phyloP scores from a whole-genome alignment of 2,113 vertebrate species.

The Willisornis vidua region DNA sequence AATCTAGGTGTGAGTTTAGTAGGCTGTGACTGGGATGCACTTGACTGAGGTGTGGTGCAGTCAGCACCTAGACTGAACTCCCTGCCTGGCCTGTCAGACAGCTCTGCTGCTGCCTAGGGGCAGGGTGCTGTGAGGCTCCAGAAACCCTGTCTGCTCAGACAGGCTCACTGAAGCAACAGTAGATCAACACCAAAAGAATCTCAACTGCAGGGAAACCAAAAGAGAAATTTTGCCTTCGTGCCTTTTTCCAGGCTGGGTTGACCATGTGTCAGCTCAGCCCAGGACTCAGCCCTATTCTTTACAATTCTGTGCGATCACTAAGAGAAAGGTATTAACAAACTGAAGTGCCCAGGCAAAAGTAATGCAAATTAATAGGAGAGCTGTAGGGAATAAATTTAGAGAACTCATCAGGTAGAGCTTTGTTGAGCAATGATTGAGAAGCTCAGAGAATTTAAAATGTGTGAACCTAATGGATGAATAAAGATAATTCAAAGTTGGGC shows the following conservation, averaged over 20 bases:
- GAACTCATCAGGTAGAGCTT: slow-evolving; percentile 10
- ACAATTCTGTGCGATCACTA: not conserved
- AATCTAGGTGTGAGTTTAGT: not conserved
- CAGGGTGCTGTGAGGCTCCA: not conserved
- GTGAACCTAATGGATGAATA: not conserved
- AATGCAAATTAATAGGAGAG: not conserved
- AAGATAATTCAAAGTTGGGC: not conserved
- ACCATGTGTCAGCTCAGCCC: not conserved
- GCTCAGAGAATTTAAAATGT: not conserved
- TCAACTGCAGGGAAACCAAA: not conserved
- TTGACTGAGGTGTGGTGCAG: not conserved
- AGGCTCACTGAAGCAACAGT: not conserved
- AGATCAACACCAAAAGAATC: not conserved
- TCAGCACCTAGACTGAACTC: not conserved
- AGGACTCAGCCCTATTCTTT: not conserved
- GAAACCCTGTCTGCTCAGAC: not conserved
- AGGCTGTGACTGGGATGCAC: not conserved
- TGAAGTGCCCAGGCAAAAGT: not conserved
- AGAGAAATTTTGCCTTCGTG: not conserved
- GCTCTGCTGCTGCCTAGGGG: not conserved
- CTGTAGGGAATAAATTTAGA: slow-evolving; percentile 1
- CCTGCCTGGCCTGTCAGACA: not conserved
- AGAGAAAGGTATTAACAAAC: not conserved
- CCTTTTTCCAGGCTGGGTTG: not conserved
- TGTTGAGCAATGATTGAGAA: slow-evolving; percentile 31